A percentile compares a stretch with the other conserved stretches of the same genome.
These are phyloP conservation scores for Marmota monax DNA, from an alignment of 2,113 vertebrate genomes.

Conservation along the genomic window DNA sequence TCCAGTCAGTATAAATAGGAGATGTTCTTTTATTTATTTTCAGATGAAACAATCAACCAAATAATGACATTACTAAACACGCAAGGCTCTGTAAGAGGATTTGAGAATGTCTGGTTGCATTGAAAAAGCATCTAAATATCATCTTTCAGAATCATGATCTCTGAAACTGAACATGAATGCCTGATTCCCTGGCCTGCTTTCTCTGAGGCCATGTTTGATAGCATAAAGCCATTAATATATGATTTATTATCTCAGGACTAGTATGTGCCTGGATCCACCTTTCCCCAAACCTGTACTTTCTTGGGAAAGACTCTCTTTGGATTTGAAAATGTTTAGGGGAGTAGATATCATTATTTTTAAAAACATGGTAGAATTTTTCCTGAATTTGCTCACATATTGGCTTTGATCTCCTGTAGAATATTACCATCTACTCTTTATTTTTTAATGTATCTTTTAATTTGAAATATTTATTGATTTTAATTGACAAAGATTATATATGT, in stretches of 20 bases:
- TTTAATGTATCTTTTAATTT: neutral
- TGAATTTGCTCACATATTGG: neutral
- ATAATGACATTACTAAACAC: neutral
- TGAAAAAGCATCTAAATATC: neutral
- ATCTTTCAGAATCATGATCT: conserved; percentile 41
- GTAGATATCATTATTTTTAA: neutral
- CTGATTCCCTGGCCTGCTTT: neutral
- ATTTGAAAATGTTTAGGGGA: conserved; percentile 12
- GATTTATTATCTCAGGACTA: neutral
- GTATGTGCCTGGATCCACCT: neutral
- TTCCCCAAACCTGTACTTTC: neutral
- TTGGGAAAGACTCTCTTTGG: neutral
- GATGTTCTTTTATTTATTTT: neutral
- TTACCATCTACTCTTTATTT: neutral
- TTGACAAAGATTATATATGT: neutral
- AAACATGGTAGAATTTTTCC: neutral
- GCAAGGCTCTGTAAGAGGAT: neutral
- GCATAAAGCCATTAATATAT: neutral
- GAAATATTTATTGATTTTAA: neutral
- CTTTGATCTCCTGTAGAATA: neutral
- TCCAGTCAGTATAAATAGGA: neutral
- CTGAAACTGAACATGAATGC: neutral
- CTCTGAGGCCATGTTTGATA: neutral
- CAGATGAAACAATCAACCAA: neutral
- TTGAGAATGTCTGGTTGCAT: neutral